Conservation (phyloP, 2,797 vertebrate species). For the Melanotaenia maccullochi region DNA sequence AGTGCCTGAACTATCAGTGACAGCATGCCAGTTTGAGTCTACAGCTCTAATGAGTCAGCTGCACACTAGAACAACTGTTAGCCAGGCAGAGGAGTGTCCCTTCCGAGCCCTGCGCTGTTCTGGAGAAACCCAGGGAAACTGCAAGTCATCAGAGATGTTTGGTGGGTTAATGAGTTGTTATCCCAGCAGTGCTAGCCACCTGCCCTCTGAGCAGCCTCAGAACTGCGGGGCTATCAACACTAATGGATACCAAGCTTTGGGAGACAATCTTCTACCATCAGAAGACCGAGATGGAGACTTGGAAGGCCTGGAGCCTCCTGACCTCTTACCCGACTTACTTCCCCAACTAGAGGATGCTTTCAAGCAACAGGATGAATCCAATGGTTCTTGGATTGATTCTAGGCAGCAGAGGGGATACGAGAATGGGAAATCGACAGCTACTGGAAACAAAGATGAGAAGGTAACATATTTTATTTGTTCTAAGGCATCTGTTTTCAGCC, state of each 20-base stretch:
- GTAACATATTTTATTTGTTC: conserved; percentile 48
- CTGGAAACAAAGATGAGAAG: conserved; percentile 69
- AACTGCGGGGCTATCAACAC: conserved; percentile 81
- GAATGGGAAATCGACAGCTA: conserved; percentile 54
- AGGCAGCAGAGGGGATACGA: conserved; percentile 56
- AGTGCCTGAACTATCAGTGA: conserved; percentile 86
- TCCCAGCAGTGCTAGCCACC: conserved; percentile 76
- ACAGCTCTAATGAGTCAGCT: conserved; percentile 84
- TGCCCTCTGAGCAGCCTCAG: conserved; percentile 86
- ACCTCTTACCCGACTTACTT: conserved; percentile 93
- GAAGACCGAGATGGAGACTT: conserved; percentile 87
- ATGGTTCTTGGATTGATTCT: conserved; percentile 75
- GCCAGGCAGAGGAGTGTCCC: conserved; percentile 83
- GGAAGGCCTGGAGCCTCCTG: conserved; percentile 89
- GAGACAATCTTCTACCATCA: conserved; percentile 88
- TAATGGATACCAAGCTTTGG: conserved; percentile 90
- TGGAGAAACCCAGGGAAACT: conserved; percentile 88
- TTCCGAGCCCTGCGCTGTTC: conserved; percentile 88
- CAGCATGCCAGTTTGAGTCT: conserved; percentile 88
- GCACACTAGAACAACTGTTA: conserved; percentile 82
- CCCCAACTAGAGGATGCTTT: conserved; percentile 92
- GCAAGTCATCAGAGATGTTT: conserved; percentile 90
- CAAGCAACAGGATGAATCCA: conserved; percentile 85
- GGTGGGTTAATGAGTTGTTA: conserved; percentile 89
- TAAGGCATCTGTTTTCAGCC: not conserved